Evolutionary conservation across 2,888 invertebrate species (phyloP).

Genomic region (Calameuta idolon): DNA sequence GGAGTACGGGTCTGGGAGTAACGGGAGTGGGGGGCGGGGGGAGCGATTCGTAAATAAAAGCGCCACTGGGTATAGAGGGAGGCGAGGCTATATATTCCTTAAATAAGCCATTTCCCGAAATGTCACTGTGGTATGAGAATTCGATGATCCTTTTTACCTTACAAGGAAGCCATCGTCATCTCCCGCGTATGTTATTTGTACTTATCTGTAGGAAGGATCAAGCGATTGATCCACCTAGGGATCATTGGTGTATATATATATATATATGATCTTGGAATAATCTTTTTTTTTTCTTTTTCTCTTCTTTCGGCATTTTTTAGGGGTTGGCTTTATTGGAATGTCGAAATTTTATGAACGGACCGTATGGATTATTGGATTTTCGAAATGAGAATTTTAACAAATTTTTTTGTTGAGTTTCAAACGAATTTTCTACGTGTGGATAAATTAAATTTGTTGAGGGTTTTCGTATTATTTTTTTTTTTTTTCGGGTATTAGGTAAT

Average conservation of each 20-base stretch:
- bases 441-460: too few species aligned
- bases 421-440: too few species aligned
- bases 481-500: too few species aligned
- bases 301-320: background rate
- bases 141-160: background rate
- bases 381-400: background rate
- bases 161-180: background rate
- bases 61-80: background rate
- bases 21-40: slow-evolving; percentile 30
- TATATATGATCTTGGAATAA: background rate
- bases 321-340: background rate
- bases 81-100: background rate
- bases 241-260: background rate
- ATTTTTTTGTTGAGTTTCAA: too few species aligned
- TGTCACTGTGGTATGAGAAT: background rate
- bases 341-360: background rate
- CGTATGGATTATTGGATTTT: background rate
- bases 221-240: background rate
- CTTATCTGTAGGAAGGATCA: background rate
- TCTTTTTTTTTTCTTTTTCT: background rate
- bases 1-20: slow-evolving; percentile 25
- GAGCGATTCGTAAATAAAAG: slow-evolving; percentile 50
- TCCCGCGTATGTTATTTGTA: background rate
- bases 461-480: too few species aligned
- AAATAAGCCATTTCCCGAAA: background rate